Percentiles rank a stretch among this genome's conserved stretches.
These are phyloP conservation scores for Bubalus kerabau DNA, from an alignment of 2,113 vertebrate species.

Conservation along the genomic window DNA sequence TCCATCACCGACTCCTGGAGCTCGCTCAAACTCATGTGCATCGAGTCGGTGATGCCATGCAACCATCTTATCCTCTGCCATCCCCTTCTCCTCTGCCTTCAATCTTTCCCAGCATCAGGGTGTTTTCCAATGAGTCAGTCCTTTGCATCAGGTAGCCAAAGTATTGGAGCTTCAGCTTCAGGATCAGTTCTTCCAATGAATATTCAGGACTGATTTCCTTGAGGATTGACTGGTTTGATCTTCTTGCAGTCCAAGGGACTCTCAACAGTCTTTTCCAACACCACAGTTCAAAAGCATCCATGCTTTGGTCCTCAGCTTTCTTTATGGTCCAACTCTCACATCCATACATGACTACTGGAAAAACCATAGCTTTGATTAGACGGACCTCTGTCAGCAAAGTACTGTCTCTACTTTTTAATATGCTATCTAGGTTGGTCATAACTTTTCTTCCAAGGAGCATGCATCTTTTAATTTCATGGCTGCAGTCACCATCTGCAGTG, in stretches of 20 bases:
- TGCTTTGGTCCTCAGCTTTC: not conserved
- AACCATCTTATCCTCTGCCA: not conserved
- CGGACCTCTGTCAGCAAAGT: accelerated
- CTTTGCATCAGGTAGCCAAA: not conserved
- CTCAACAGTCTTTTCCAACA: not conserved
- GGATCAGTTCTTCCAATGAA: not conserved
- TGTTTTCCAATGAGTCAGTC: not conserved
- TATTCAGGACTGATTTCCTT: not conserved
- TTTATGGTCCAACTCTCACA: not conserved
- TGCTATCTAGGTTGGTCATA: not conserved
- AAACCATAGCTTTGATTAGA: not conserved
- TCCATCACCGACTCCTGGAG: not conserved
- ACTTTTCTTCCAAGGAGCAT: not conserved
- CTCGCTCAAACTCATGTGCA: not conserved
- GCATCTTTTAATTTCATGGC: not conserved
- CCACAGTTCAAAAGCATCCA: not conserved
- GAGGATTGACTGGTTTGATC: not conserved
- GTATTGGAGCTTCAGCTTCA: not conserved
- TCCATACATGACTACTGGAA: not conserved
- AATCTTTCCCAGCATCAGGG: not conserved
- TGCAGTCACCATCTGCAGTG: not conserved
- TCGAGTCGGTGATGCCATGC: not conserved
- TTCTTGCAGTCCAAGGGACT: not conserved
- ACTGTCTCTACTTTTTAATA: not conserved
- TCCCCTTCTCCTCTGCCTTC: not conserved